A percentile compares a stretch with the other conserved stretches of the same genome.
Conservation (phyloP, 2,888 invertebrate genomes). For the Apocheima hispidaria region DNA sequence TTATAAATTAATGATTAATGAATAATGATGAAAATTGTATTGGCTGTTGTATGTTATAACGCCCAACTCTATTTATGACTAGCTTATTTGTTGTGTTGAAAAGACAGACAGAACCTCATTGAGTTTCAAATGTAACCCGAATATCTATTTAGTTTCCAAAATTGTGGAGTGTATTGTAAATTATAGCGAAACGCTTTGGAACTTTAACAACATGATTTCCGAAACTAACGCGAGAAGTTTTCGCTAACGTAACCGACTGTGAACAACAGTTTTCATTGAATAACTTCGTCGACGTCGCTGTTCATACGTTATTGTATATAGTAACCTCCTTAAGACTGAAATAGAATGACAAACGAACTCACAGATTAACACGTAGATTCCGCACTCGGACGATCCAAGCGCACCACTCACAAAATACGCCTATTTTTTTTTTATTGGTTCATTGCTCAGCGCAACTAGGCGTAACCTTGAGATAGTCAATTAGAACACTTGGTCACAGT, state of each 20-base stretch:
- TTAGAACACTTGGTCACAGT: no score
- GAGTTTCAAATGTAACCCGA: conserved; percentile 11
- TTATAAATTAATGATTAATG: neutral
- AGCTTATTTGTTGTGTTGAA: neutral
- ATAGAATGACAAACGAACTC: no score
- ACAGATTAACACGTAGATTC: no score
- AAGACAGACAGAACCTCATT: neutral
- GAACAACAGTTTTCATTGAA: conserved; percentile 48
- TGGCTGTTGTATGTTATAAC: no score
- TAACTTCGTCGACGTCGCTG: conserved; percentile 36
- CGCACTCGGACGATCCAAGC: no score
- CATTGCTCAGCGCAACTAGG: no score
- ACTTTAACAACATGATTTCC: conserved; percentile 47
- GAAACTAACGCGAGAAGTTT: conserved; percentile 46
- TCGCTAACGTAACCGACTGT: conserved; percentile 46
- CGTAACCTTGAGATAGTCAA: no score
- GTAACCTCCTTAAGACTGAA: conserved; percentile 17
- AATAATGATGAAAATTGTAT: neutral
- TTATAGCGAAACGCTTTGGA: conserved; percentile 40
- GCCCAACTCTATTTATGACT: no score
- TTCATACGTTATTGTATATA: conserved; percentile 16
- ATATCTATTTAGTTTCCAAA: conserved; percentile 37
- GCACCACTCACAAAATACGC: no score
- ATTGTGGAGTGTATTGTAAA: conserved; percentile 43
- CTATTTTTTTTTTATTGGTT: no score